A percentile compares a stretch with the other conserved stretches of the same genome.
Evolutionary conservation across 2,888 invertebrate species (phyloP).

Genomic region (Ormia ochracea): DNA sequence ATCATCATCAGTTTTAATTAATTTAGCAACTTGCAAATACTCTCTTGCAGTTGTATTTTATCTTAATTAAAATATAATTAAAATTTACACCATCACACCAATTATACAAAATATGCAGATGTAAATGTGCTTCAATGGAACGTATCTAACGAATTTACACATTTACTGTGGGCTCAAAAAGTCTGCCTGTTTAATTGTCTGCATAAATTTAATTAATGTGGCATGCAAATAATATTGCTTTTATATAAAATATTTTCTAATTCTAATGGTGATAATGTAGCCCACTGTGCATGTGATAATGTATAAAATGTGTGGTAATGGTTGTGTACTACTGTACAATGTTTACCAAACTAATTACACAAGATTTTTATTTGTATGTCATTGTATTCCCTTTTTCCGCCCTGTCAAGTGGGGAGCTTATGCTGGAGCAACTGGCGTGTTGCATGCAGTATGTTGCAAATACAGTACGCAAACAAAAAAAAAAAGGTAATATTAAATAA

Average conservation of each 20-base stretch:
- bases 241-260: background rate
- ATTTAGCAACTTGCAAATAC: constrained; percentile 48
- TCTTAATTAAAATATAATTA: constrained; percentile 62
- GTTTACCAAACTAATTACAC: constrained; percentile 61
- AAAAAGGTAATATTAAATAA: no score
- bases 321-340: constrained; percentile 21
- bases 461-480: background rate
- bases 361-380: constrained; percentile 54
- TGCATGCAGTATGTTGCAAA: constrained; percentile 38
- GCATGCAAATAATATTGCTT: background rate
- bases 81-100: constrained; percentile 56
- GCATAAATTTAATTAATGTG: background rate
- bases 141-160: constrained; percentile 3
- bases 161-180: background rate
- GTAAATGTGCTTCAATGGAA: constrained; percentile 12
- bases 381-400: constrained; percentile 26
- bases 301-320: constrained; percentile 4
- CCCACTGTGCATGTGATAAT: background rate
- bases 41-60: constrained; percentile 56
- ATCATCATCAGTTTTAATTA: constrained; percentile 56
- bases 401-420: constrained; percentile 1
- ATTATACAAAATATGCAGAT: constrained; percentile 11
- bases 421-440: constrained; percentile 23
- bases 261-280: background rate
- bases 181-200: no score